Evolutionary conservation across 64 coral and sea anemone species (phyloP).

Genomic region (Montipora cactus): DNA sequence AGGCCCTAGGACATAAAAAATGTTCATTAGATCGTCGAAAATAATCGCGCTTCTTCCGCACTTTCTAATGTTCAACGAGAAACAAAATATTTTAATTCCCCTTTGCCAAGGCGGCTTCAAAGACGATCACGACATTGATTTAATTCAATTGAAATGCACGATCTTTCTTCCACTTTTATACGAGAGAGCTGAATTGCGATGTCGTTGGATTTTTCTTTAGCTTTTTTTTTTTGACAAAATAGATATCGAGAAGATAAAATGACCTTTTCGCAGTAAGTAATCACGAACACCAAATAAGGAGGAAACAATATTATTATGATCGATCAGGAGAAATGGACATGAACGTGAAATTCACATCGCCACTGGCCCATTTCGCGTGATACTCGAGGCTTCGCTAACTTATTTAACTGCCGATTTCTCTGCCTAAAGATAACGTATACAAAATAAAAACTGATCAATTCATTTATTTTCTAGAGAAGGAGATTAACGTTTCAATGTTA

Average conservation of each 20-base stretch:
- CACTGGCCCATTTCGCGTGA: background rate
- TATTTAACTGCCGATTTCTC: background rate
- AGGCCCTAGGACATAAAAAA: slow-evolving; percentile 12
- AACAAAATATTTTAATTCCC: background rate
- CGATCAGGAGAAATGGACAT: slow-evolving; percentile 30
- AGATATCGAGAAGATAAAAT: too few relatives aligned
- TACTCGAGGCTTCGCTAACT: background rate
- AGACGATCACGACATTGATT: background rate
- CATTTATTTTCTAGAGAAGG: background rate
- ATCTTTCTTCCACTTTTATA: background rate
- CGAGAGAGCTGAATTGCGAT: background rate
- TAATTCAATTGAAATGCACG: background rate
- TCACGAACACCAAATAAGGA: background rate
- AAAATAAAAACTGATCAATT: background rate
- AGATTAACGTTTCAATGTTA: background rate
- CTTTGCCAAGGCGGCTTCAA: background rate
- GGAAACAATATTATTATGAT: slow-evolving; percentile 7
- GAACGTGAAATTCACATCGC: background rate
- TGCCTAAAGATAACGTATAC: background rate
- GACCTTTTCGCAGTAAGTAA: background rate
- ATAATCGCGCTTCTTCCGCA: background rate
- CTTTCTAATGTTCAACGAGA: background rate
- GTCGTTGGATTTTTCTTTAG: background rate
- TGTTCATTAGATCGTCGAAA: background rate
- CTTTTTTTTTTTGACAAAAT: too few relatives aligned